Evolutionary conservation across 2,113 vertebrate genomes (phyloP), one percentile per base, ranked within the genome.

Genomic region (Himantopus leucocephalus): DNA sequence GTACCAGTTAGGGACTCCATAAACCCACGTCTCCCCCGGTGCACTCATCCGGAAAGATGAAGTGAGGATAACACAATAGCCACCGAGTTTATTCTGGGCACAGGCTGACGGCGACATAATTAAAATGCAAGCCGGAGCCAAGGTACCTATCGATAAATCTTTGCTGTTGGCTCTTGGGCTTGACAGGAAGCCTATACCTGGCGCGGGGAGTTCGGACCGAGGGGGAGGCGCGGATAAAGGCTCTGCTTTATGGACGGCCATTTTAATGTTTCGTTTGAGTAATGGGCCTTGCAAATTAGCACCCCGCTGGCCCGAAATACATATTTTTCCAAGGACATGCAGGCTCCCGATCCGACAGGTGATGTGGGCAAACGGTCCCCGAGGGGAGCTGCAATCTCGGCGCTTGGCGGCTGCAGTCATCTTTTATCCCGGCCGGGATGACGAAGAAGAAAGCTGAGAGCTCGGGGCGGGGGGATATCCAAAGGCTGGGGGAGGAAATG

Each of bases 221-320:
- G 88, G 95, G 92, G 94, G 94, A 97, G 97, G 96, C 87, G 52
- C 29, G 9, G 97, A 52, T 50, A 97, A 97, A 97, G 90, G 96
- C 93, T 50, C 87, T 72, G 67, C 83, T 95, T 97, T 97, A 96
- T 86, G 53, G 47, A 97, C 93, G 58, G 85, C 96, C 82, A 96
- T 96, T 97, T 97, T 96, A 97, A 96, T 96, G 97, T 97, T 98
- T 96, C 72, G 11, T 97, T 98, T 98, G 98, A 98, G 98, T 98
- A 98, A 98, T 97, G 98, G 97, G 94, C 97, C 98, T 98, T 98
- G 98, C 98, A 98, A 98, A 98, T 98, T 97, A 98, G 98, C 97
- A 95, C 96, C 97, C 97, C 88, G 56, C 96, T n/a, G 18, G 97
- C 97, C 95, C 63, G 85, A 97, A 98, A 98, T 98, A 97, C 94